Evolutionary conservation across 2,113 vertebrate species (phyloP).

Genomic region (Uria lomvia): DNA sequence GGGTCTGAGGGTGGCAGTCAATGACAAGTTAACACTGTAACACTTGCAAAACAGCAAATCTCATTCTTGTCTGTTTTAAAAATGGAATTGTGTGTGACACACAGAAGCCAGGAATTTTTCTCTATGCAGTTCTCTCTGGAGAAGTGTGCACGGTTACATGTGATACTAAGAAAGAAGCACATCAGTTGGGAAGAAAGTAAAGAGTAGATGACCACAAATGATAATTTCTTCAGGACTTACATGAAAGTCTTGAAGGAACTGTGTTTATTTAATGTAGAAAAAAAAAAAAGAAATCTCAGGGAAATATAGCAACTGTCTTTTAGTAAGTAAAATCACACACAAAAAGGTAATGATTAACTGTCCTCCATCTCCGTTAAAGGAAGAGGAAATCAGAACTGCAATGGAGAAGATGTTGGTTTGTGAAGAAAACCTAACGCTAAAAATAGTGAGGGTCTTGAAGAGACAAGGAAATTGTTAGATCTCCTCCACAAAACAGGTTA

Average conservation of each 20-base stretch:
- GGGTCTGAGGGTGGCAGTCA: constrained; percentile 6
- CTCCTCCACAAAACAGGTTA: background rate
- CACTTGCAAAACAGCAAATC: background rate
- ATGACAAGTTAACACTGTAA: background rate
- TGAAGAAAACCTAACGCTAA: background rate
- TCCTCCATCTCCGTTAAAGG: background rate
- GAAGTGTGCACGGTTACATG: rapidly evolving
- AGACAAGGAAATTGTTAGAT: background rate
- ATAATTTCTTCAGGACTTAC: background rate
- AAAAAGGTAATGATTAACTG: background rate
- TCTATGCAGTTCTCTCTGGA: background rate
- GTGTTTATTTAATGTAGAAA: background rate
- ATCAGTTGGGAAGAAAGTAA: background rate
- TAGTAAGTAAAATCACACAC: background rate
- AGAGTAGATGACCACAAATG: background rate
- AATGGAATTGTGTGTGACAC: background rate
- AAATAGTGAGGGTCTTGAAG: background rate
- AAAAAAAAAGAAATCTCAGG: background rate
- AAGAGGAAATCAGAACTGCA: background rate
- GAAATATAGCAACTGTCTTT: background rate
- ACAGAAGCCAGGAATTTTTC: background rate
- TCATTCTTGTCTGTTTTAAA: background rate
- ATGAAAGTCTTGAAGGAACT: background rate
- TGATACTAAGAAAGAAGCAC: background rate
- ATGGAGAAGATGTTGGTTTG: background rate